phyloP scores from a whole-genome alignment of 1,140 invertebrate genomes.

The Euwallacea fornicatus region DNA sequence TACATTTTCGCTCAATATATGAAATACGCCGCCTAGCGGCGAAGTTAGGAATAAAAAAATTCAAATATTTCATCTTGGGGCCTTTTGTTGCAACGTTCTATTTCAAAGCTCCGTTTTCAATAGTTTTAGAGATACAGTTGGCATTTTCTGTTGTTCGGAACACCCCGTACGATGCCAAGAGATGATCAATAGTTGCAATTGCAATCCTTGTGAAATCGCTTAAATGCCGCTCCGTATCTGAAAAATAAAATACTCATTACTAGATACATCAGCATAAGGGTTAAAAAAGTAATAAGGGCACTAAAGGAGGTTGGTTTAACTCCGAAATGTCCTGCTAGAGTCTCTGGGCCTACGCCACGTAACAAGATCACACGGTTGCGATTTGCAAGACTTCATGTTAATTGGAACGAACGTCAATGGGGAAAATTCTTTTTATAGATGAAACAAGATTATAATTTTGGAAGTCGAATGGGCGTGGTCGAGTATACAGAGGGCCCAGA shows the following conservation, averaged over 20 bases:
- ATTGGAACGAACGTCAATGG: slow-evolving; percentile 10
- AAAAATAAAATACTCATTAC: slow-evolving; percentile 24
- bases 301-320: slow-evolving; percentile 9
- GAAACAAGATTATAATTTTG: slow-evolving; percentile 21
- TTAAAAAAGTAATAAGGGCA: slow-evolving; percentile 21
- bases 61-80: no score
- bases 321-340: slow-evolving; percentile 18
- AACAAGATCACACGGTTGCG: slow-evolving; percentile 22
- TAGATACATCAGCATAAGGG: slow-evolving; percentile 26
- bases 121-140: no score
- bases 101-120: no score
- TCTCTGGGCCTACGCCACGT: slow-evolving; percentile 18
- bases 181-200: slow-evolving; percentile 31
- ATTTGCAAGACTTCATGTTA: slow-evolving; percentile 20
- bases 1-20: no score
- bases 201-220: slow-evolving; percentile 13
- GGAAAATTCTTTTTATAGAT: slow-evolving; percentile 22
- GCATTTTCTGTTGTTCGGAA: no score
- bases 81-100: no score
- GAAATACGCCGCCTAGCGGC: no score
- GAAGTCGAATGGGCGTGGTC: slow-evolving; percentile 16
- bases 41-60: no score
- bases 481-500: slow-evolving; percentile 38
- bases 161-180: slow-evolving; percentile 34
- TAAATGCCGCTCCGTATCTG: slow-evolving; percentile 10